These are phyloP conservation scores for Sebastes miniatus DNA, from an alignment of 2,797 vertebrate species.

Conservation along the genomic window DNA sequence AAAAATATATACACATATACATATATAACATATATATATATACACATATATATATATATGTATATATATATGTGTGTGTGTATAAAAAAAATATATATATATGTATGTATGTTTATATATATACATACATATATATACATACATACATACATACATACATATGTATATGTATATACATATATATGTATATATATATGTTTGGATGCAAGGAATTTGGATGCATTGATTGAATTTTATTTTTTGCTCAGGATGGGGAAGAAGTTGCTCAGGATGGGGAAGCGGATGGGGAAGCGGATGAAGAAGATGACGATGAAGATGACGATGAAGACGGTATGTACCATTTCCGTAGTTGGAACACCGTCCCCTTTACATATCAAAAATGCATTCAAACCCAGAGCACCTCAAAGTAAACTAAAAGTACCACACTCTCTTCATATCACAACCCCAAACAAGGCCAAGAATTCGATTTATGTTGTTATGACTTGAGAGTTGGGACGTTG, in stretches of 20 bases:
- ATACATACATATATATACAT: too few relatives aligned
- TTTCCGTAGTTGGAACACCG: neutral
- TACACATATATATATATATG: fast-evolving
- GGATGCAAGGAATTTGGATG: neutral
- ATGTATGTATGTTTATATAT: too few relatives aligned
- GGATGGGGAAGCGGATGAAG: conserved; percentile 88
- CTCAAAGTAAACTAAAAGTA: neutral
- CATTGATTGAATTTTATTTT: neutral
- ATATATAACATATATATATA: too few relatives aligned
- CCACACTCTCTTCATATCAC: neutral
- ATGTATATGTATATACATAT: fast-evolving
- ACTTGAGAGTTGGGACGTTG: neutral
- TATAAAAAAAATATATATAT: too few relatives aligned
- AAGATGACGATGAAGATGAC: conserved; percentile 84
- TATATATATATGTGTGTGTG: too few relatives aligned
- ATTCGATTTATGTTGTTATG: too few relatives aligned
- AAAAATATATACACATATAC: too few relatives aligned
- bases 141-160: too few relatives aligned
- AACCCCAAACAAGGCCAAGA: neutral
- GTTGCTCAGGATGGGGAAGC: conserved; percentile 87
- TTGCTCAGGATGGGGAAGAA: conserved; percentile 84
- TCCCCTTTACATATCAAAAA: neutral
- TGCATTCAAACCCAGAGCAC: neutral
- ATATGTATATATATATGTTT: too few relatives aligned
- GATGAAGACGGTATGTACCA: conserved; percentile 77